Evolutionary conservation across 2,113 vertebrate species (phyloP).

Genomic region (Mirounga angustirostris): DNA sequence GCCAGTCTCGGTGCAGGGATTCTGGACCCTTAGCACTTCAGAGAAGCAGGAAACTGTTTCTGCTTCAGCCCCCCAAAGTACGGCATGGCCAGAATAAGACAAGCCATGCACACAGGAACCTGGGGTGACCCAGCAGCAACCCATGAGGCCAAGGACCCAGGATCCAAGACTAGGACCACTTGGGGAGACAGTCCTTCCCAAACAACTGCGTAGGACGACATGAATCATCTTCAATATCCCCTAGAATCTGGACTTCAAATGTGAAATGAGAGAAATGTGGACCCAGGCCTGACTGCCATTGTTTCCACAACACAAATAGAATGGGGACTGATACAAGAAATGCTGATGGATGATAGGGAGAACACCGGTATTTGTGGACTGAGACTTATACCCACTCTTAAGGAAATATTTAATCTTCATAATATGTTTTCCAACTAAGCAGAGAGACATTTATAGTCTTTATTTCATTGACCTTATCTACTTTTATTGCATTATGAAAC

Average conservation of each 20-base stretch:
- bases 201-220: background rate
- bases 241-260: background rate
- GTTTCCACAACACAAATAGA: background rate
- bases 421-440: background rate
- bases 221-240: background rate
- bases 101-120: background rate
- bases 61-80: background rate
- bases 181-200: background rate
- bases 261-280: background rate
- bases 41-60: background rate
- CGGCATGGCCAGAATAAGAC: rapidly evolving
- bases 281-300: background rate
- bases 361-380: background rate
- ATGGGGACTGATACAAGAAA: background rate
- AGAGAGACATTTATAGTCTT: background rate
- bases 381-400: background rate
- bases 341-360: background rate
- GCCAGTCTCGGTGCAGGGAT: background rate
- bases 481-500: constrained; percentile 24
- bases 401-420: background rate
- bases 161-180: background rate
- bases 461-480: background rate
- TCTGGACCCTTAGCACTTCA: background rate
- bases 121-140: background rate
- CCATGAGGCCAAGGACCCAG: background rate